Conservation (phyloP, 2,797 vertebrate species). For the Chromobotia macracanthus region DNA sequence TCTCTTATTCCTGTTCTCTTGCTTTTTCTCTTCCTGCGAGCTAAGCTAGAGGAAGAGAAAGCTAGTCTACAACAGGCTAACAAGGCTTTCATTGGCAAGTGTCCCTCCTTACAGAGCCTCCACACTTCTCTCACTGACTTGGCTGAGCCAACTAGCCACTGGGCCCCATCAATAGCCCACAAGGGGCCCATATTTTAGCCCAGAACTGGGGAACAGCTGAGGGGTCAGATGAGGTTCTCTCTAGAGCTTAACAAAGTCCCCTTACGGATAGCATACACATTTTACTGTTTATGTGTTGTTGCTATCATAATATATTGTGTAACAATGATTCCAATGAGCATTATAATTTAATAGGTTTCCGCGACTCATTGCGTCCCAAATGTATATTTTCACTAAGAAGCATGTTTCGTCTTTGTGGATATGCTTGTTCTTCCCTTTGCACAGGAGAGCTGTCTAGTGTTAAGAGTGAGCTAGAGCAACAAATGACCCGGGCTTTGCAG, state of each 20-base stretch:
- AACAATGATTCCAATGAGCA: conserved; percentile 43
- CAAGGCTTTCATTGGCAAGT: conserved; percentile 83
- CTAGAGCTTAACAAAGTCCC: conserved; percentile 66
- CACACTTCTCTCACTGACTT: conserved; percentile 49
- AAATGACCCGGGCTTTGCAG: conserved; percentile 64
- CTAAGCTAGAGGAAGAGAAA: conserved; percentile 76
- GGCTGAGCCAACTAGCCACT: conserved; percentile 66
- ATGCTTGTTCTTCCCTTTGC: conserved; percentile 25
- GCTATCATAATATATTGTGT: conserved; percentile 45
- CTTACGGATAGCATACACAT: conserved; percentile 55
- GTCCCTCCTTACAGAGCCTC: conserved; percentile 55
- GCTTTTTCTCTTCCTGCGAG: conserved; percentile 10
- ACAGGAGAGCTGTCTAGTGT: conserved; percentile 76
- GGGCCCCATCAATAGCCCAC: conserved; percentile 71
- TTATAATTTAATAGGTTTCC: conserved; percentile 40
- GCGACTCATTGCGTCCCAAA: conserved; percentile 22
- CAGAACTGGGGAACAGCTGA: conserved; percentile 73
- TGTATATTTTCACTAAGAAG: conserved; percentile 12
- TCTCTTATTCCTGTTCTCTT: conserved; percentile 5
- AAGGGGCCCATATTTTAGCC: conserved; percentile 75
- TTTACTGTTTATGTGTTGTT: conserved; percentile 52
- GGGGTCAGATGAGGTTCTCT: conserved; percentile 67
- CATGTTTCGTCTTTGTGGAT: conserved; percentile 7
- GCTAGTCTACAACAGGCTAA: conserved; percentile 68
- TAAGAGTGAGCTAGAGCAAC: conserved; percentile 69